Percentiles rank a stretch among this genome's conserved stretches.
Conservation (phyloP, 2,888 invertebrate species). For the Agapetus fuscipes region DNA sequence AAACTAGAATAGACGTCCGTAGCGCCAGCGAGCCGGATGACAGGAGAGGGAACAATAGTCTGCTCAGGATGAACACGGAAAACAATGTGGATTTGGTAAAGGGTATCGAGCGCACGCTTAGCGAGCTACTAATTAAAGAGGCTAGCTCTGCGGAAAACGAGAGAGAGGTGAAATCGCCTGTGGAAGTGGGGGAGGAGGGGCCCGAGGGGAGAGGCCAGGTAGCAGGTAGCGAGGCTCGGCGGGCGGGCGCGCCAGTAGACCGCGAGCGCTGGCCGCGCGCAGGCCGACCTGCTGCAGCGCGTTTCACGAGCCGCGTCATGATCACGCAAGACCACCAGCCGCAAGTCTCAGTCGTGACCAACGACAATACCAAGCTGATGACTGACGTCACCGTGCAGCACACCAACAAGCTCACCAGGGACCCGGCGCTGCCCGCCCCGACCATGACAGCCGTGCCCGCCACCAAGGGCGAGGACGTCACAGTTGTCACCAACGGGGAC, state of each 20-base stretch:
- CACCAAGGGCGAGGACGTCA: conserved; percentile 50
- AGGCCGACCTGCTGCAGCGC: conserved; percentile 46
- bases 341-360: conserved; percentile 59
- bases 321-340: conserved; percentile 61
- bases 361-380: conserved; percentile 64
- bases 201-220: conserved; percentile 22
- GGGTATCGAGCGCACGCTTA: conserved; percentile 45
- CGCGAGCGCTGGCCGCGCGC: conserved; percentile 45
- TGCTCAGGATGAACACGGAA: conserved; percentile 5
- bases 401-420: conserved; percentile 50
- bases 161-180: conserved; percentile 31
- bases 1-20: conserved; percentile 14
- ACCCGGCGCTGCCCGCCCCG: conserved; percentile 22
- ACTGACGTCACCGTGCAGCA: conserved; percentile 55
- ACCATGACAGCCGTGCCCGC: conserved; percentile 26
- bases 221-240: conserved; percentile 37
- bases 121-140: conserved; percentile 48
- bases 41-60: not conserved
- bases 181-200: conserved; percentile 32
- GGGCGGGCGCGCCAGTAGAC: conserved; percentile 37
- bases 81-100: conserved; percentile 35
- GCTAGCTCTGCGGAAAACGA: conserved; percentile 25
- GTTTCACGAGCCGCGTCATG: conserved; percentile 84
- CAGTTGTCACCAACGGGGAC: conserved; percentile 59
- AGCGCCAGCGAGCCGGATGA: conserved; percentile 7